These are phyloP conservation scores for Anser brachyrhynchus DNA, from an alignment of 2,113 vertebrate genomes.

Conservation along the genomic window DNA sequence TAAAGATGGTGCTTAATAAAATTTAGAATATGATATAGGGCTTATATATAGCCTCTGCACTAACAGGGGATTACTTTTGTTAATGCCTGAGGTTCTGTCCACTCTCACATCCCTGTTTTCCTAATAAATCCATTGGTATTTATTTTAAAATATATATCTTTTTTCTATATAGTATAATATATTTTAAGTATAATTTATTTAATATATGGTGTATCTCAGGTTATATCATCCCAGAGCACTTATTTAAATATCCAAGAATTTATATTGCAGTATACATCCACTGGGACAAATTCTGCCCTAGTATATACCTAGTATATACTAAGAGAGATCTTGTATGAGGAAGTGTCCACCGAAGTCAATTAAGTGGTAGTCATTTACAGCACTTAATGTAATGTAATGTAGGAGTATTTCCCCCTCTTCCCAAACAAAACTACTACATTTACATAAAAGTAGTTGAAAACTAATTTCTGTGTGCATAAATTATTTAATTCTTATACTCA, in stretches of 20 bases:
- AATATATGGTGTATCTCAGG: background rate
- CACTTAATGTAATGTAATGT: background rate
- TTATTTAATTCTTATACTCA: background rate
- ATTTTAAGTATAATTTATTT: background rate
- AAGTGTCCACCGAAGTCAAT: slow-evolving; percentile 35
- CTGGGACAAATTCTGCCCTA: slow-evolving; percentile 27
- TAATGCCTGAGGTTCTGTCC: background rate
- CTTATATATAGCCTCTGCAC: background rate
- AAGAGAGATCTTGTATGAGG: slow-evolving; percentile 12
- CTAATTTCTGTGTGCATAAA: background rate
- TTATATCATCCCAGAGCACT: background rate
- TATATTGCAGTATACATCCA: background rate
- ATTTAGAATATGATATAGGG: background rate
- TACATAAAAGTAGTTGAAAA: background rate
- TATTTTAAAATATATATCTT: background rate
- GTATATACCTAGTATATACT: background rate
- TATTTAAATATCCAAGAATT: slow-evolving; percentile 9
- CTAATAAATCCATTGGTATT: background rate
- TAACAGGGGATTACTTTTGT: background rate
- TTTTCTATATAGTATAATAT: background rate
- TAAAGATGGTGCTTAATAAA: background rate
- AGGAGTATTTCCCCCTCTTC: background rate
- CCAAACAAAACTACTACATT: background rate
- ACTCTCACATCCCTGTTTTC: background rate
- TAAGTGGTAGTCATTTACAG: slow-evolving; percentile 18